Percentiles rank a stretch among this genome's conserved stretches.
Conservation (phyloP, 2,888 invertebrate species). For the Oligia latruncula region DNA sequence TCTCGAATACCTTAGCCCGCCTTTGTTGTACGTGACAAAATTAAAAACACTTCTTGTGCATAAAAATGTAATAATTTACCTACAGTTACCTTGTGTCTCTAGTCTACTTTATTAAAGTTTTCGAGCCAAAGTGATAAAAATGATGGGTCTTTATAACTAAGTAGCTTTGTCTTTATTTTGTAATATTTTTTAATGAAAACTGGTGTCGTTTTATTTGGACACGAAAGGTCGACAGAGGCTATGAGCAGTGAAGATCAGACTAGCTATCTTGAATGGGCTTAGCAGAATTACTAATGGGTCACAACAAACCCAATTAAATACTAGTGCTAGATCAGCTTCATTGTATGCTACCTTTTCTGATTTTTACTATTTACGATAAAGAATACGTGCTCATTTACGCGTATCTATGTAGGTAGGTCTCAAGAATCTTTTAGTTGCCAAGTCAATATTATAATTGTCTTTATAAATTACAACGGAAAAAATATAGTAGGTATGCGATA, state of each 20-base stretch:
- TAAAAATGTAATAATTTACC: constrained; percentile 85
- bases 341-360: not conserved
- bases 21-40: constrained; percentile 72
- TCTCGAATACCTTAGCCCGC: constrained; percentile 39
- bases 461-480: not conserved
- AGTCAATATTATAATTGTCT: not conserved
- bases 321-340: not conserved
- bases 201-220: constrained; percentile 45
- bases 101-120: constrained; percentile 84
- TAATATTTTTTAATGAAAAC: constrained; percentile 75
- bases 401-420: not conserved
- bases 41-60: constrained; percentile 81
- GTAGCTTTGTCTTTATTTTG: constrained; percentile 76
- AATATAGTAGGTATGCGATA: not conserved
- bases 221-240: constrained; percentile 21
- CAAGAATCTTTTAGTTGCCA: not conserved
- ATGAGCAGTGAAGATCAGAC: constrained; percentile 32
- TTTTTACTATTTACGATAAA: not conserved
- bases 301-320: not conserved
- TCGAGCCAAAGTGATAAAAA: constrained; percentile 86
- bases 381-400: not conserved
- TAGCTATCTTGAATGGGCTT: not conserved
- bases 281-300: constrained; percentile 10
- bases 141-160: constrained; percentile 78
- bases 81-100: constrained; percentile 75